Evolutionary conservation across 2,113 vertebrate species (phyloP).

Genomic region (Oophaga pumilio): DNA sequence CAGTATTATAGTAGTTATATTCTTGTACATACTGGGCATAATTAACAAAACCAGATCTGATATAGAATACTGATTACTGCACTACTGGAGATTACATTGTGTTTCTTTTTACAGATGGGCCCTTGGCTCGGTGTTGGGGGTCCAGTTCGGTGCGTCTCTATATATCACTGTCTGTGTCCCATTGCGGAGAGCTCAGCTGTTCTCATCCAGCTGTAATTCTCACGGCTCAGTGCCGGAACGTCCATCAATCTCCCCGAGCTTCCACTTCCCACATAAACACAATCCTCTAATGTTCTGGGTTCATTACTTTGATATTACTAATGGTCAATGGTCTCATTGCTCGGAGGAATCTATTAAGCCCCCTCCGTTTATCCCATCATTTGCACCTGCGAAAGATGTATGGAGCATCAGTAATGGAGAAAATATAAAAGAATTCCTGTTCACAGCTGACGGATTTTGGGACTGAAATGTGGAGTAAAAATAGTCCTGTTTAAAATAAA

Average conservation of each 20-base stretch:
- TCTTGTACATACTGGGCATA: not conserved
- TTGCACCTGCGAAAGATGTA: constrained; percentile 13
- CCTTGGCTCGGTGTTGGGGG: not conserved
- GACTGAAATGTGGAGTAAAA: too few species aligned
- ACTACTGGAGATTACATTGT: not conserved
- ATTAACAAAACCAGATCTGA: not conserved
- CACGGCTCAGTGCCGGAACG: constrained; percentile 41
- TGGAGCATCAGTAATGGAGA: not conserved
- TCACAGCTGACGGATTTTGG: not conserved
- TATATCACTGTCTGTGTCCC: not conserved
- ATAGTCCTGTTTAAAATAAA: not conserved
- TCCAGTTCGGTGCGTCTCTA: not conserved
- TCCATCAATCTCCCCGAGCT: constrained; percentile 38
- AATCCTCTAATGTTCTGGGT: constrained; percentile 46
- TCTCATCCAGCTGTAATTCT: constrained; percentile 50
- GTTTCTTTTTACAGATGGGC: not conserved
- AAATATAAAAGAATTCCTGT: not conserved
- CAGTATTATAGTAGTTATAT: not conserved
- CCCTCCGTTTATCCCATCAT: not conserved
- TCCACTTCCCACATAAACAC: constrained; percentile 49
- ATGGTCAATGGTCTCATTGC: constrained; percentile 27
- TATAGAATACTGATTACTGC: not conserved
- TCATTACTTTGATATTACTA: constrained; percentile 37
- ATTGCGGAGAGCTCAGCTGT: constrained; percentile 35
- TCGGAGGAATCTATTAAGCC: constrained; percentile 17